Evolutionary conservation across 2,113 vertebrate genomes (phyloP), one percentile per base, ranked within the genome.

Genomic region (Epinephelus cyanopodus): DNA sequence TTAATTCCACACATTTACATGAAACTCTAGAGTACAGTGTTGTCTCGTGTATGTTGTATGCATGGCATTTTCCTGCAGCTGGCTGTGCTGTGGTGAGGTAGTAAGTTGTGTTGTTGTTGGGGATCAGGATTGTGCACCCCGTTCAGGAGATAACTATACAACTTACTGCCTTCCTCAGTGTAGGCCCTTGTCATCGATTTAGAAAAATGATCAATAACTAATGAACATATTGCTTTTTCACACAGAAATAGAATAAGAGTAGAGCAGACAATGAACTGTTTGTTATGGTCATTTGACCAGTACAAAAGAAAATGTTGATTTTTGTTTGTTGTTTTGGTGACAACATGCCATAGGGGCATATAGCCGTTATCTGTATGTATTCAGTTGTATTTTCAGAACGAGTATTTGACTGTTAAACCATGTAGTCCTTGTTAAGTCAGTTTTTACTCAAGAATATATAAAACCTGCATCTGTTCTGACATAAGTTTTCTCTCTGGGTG

Each of bases 81-180:
- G 84, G 85, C 93, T 94, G 77, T 93, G 93, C 86, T 92, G 88
- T 93, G 95, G 95, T 97, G 97, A 97, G 96, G 97, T 97, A 98
- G 97, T 97, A 97, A 97, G 96, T 98, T 98, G 97, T 98, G 97
- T 98, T 97, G 96, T 97, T 97, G 96, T 96, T 94, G 96, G 97
- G 97, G 96, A 94, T 96, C 93, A 94, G 93, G 93, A 96, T 97
- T 95, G 93, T 88, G 86, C 92, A 93, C 94, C 96, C 96, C 95
- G 92, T 89, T 93, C 87, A 94, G 96, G 97, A 97, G 97, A 96
- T 98, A 98, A 98, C 97, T 96, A 97, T 97, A 96, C 97, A 97
- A 97, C 96, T 96, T 97, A 97, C 97, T 98, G 96, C 97, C 97
- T 98, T 98, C 96, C 97, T 91, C 92, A 92, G 83, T 83, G 73